Conservation (phyloP, 1,140 invertebrate genomes). For the Cydia fagiglandana region DNA sequence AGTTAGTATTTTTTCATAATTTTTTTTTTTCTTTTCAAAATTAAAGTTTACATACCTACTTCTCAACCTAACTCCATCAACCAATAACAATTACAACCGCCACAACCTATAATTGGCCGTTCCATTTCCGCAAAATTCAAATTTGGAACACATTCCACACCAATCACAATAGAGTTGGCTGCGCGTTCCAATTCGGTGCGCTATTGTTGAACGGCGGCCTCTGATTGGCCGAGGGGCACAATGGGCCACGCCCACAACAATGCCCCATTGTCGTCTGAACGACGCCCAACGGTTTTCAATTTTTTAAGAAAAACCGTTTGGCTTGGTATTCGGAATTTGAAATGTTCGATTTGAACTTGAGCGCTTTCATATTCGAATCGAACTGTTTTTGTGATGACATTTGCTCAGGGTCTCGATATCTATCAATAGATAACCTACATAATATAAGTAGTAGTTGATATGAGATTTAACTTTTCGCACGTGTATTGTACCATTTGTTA, state of each 20-base stretch:
- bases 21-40: too few relatives aligned
- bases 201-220: constrained; percentile 65
- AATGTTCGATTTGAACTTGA: constrained; percentile 38
- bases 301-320: constrained; percentile 20
- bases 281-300: constrained; percentile 50
- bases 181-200: constrained; percentile 70
- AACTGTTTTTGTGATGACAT: too few relatives aligned
- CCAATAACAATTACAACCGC: not conserved
- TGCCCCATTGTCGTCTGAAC: constrained; percentile 65
- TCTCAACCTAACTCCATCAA: too few relatives aligned
- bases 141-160: constrained; percentile 53
- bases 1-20: not conserved
- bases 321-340: constrained; percentile 17
- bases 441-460: too few relatives aligned
- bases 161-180: constrained; percentile 66
- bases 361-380: not conserved
- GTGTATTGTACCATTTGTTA: too few relatives aligned
- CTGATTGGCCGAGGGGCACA: constrained; percentile 64
- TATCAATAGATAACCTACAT: not conserved
- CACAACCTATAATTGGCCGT: constrained; percentile 9
- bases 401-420: too few relatives aligned
- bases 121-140: constrained; percentile 45
- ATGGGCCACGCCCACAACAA: constrained; percentile 72
- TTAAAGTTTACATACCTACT: too few relatives aligned
- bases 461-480: too few relatives aligned